Percentiles rank a stretch among this genome's conserved stretches.
Conservation (phyloP, 1,140 invertebrate genomes). For the Drosophila kepulauana region DNA sequence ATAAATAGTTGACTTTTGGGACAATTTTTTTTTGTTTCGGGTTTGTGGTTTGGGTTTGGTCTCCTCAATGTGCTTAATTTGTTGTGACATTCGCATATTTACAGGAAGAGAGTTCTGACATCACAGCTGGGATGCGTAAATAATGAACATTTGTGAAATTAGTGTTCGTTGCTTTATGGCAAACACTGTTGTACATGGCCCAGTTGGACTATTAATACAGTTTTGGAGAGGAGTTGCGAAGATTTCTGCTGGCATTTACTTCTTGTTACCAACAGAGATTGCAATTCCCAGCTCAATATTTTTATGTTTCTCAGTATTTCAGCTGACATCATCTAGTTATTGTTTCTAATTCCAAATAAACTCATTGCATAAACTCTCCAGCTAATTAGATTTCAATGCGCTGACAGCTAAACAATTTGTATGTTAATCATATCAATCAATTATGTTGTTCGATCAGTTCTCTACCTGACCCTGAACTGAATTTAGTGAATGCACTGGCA, state of each 20-base stretch:
- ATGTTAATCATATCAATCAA: slow-evolving; percentile 8
- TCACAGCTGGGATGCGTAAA: slow-evolving; percentile 18
- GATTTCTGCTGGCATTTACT: neutral
- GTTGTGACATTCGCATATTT: slow-evolving; percentile 37
- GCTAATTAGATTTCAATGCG: neutral
- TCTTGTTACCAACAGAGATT: neutral
- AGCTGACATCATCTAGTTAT: no score
- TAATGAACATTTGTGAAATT: slow-evolving; percentile 14
- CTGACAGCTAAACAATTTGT: neutral
- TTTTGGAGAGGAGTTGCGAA: neutral
- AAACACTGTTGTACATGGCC: slow-evolving; percentile 4
- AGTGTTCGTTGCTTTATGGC: slow-evolving; percentile 6
- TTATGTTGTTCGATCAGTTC: neutral
- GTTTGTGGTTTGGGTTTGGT: slow-evolving; percentile 6
- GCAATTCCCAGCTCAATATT: slow-evolving; percentile 9
- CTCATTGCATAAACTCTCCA: neutral
- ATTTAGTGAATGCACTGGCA: slow-evolving; percentile 34
- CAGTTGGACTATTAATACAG: neutral
- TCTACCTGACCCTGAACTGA: slow-evolving; percentile 63
- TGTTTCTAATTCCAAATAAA: neutral
- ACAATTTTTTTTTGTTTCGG: neutral
- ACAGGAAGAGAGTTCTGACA: slow-evolving; percentile 13
- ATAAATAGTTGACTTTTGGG: slow-evolving; percentile 43
- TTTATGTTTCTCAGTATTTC: neutral
- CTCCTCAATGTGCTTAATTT: slow-evolving; percentile 33